Evolutionary conservation across 2,113 vertebrate genomes (phyloP).

Genomic region (Ammodytes dubius): DNA sequence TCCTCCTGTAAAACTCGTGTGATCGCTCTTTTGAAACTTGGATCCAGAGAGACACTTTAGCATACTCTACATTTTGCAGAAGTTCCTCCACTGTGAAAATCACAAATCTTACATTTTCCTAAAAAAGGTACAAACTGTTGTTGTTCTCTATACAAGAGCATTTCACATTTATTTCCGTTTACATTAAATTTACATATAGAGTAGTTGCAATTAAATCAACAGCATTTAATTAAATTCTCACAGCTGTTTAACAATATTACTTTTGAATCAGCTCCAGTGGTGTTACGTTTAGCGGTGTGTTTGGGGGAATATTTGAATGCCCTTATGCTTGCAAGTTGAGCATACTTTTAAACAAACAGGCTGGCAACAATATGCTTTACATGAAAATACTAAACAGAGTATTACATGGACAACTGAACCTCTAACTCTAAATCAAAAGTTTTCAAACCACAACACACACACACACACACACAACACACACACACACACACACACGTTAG

Average conservation of each 20-base stretch:
- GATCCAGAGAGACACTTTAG: background rate
- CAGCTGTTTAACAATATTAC: too few species aligned
- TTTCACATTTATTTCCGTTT: too few species aligned
- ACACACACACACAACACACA: background rate
- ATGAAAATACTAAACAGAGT: background rate
- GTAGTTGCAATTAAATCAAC: too few species aligned
- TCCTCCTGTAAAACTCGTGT: background rate
- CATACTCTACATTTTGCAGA: background rate
- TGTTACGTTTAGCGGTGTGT: too few species aligned
- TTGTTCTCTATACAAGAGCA: background rate
- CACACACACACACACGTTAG: background rate
- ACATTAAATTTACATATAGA: too few species aligned
- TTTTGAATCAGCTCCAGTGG: too few species aligned
- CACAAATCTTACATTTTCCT: background rate
- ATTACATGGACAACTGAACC: background rate
- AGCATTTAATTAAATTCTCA: too few species aligned
- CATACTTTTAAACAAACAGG: too few species aligned
- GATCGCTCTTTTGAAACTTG: too few species aligned
- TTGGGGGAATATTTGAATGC: too few species aligned
- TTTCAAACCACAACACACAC: background rate
- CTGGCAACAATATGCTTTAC: too few species aligned
- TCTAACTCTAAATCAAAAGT: background rate
- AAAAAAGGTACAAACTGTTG: background rate
- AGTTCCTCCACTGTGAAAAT: background rate
- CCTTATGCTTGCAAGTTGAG: too few species aligned